A percentile compares a stretch with the other conserved stretches of the same genome.
These are phyloP conservation scores for Chiroxiphia lanceolata DNA, from an alignment of 2,797 vertebrate genomes.

Conservation along the genomic window DNA sequence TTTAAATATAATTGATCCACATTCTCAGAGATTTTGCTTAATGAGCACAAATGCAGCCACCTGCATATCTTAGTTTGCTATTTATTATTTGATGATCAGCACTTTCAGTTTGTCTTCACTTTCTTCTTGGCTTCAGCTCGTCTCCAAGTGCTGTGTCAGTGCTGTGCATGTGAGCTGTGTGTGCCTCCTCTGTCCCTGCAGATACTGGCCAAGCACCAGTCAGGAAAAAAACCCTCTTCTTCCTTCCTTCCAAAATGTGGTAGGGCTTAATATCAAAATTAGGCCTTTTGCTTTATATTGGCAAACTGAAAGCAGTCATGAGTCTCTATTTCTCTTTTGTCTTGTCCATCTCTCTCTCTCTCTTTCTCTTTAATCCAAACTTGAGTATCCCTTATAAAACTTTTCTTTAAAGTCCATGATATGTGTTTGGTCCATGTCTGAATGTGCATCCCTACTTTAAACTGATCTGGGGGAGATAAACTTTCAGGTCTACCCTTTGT, in stretches of 20 bases:
- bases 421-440: neutral
- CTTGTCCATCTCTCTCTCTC: neutral
- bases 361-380: neutral
- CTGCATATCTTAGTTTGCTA: neutral
- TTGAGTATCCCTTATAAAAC: neutral
- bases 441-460: neutral
- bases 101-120: neutral
- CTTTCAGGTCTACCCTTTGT: neutral
- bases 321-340: neutral
- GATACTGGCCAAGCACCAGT: neutral
- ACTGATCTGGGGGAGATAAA: neutral
- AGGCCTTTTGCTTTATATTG: neutral
- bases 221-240: neutral
- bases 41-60: neutral
- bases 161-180: neutral
- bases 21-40: neutral
- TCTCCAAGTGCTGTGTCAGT: neutral
- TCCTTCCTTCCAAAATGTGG: neutral
- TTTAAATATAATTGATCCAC: neutral
- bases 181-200: neutral
- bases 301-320: neutral
- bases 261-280: neutral
- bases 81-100: neutral
- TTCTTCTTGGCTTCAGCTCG: neutral
- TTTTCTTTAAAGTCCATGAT: neutral